A percentile compares a stretch with the other conserved stretches of the same genome.
phyloP scores from a whole-genome alignment of 1,140 invertebrate genomes.

The Holcopasites calliopsidis region DNA sequence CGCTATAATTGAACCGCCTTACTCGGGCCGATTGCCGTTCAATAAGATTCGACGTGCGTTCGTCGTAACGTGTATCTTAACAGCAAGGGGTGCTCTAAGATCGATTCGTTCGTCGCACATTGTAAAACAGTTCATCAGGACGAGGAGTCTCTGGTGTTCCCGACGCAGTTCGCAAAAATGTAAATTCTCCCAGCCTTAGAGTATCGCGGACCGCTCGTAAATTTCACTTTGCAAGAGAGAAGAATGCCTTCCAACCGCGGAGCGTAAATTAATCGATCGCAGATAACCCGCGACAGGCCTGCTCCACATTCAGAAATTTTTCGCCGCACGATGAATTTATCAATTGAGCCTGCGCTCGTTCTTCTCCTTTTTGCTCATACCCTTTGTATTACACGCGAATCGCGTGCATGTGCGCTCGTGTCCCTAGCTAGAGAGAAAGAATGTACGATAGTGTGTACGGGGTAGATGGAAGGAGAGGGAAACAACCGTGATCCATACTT shows the following conservation, averaged over 20 bases:
- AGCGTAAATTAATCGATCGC: conserved; percentile 47
- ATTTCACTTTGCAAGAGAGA: conserved; percentile 19
- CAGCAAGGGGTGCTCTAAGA: neutral
- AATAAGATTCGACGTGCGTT: conserved; percentile 7
- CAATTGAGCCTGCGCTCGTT: neutral
- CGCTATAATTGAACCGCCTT: conserved; percentile 42
- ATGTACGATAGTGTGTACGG: neutral
- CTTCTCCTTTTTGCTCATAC: neutral
- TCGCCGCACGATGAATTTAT: conserved; percentile 29
- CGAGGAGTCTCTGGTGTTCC: too few species aligned
- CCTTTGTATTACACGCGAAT: too few species aligned
- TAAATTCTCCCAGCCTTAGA: conserved; percentile 38
- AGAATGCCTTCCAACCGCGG: neutral
- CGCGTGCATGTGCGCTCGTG: neutral
- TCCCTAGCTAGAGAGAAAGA: neutral
- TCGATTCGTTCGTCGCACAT: too few species aligned
- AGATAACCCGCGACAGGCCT: conserved; percentile 36
- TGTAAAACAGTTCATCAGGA: too few species aligned
- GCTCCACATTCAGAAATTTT: conserved; percentile 45
- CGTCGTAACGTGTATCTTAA: neutral
- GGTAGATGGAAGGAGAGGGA: neutral
- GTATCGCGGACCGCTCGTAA: conserved; percentile 32
- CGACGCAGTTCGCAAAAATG: conserved; percentile 27
- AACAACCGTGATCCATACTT: conserved; percentile 32
- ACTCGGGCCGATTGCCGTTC: conserved; percentile 9